Conservation (phyloP, 2,797 vertebrate genomes). For the Balearica regulorum region DNA sequence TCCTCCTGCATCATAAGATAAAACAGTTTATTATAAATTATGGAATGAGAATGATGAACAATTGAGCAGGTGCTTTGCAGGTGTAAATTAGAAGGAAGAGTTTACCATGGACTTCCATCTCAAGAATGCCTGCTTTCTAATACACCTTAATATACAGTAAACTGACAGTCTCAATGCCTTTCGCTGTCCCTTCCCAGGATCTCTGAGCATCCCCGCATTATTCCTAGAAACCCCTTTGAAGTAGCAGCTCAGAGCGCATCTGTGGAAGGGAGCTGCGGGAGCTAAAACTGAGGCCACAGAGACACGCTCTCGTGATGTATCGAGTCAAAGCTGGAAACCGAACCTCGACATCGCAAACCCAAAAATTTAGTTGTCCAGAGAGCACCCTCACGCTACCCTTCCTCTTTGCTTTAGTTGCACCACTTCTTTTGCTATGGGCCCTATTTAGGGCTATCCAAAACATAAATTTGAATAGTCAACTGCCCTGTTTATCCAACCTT, state of each 20-base stretch:
- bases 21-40: not conserved
- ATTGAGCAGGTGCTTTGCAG: not conserved
- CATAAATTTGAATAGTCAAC: not conserved
- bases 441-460: not conserved
- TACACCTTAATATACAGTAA: not conserved
- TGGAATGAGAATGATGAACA: not conserved
- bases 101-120: not conserved
- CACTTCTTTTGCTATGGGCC: not conserved
- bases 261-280: not conserved
- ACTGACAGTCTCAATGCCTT: not conserved
- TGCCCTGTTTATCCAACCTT: not conserved
- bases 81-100: not conserved
- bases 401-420: not conserved
- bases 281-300: not conserved
- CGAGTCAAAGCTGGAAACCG: not conserved
- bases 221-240: not conserved
- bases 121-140: not conserved
- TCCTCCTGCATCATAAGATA: not conserved
- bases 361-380: not conserved
- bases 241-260: not conserved
- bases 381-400: not conserved
- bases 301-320: not conserved
- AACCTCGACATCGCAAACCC: fast-evolving
- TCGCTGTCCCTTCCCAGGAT: not conserved
- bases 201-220: not conserved